A percentile compares a stretch with the other conserved stretches of the same genome.
These are phyloP conservation scores for Sebastes cheni DNA, from an alignment of 2,797 vertebrate genomes.

Conservation along the genomic window DNA sequence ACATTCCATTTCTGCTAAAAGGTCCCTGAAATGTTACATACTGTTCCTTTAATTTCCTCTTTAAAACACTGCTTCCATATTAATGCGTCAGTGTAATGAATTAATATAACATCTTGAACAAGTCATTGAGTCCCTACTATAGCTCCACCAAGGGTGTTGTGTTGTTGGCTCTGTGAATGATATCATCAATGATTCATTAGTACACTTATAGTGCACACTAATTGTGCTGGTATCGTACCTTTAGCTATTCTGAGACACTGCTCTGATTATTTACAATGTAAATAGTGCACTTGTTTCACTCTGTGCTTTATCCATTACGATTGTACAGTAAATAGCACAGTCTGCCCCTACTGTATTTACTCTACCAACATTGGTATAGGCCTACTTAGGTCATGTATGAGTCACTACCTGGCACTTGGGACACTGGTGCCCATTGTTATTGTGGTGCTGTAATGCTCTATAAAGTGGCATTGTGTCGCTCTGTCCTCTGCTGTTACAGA, in stretches of 20 bases:
- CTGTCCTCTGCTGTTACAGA: conserved; percentile 52
- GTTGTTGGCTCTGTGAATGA: background rate
- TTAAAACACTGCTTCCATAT: no score
- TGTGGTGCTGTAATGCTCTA: conserved; percentile 65
- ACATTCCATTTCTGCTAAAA: no score
- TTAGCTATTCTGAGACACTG: conserved; percentile 18
- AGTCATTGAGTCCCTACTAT: background rate
- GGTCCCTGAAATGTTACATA: no score
- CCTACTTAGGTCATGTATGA: conserved; percentile 81
- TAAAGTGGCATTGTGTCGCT: conserved; percentile 78
- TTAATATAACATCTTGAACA: background rate
- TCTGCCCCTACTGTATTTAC: conserved; percentile 53
- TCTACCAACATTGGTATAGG: conserved; percentile 59
- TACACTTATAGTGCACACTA: background rate
- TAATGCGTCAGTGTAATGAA: no score
- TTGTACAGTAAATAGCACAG: conserved; percentile 23
- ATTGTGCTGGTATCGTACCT: background rate
- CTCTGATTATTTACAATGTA: conserved; percentile 5
- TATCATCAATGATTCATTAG: background rate
- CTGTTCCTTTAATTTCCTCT: no score
- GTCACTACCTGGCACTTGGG: conserved; percentile 82
- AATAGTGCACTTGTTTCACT: conserved; percentile 23
- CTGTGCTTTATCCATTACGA: background rate
- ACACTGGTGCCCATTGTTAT: conserved; percentile 81
- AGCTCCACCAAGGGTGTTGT: no score